These are phyloP conservation scores for Scylla paramamosain DNA, from an alignment of 1,140 invertebrate species.

Conservation along the genomic window DNA sequence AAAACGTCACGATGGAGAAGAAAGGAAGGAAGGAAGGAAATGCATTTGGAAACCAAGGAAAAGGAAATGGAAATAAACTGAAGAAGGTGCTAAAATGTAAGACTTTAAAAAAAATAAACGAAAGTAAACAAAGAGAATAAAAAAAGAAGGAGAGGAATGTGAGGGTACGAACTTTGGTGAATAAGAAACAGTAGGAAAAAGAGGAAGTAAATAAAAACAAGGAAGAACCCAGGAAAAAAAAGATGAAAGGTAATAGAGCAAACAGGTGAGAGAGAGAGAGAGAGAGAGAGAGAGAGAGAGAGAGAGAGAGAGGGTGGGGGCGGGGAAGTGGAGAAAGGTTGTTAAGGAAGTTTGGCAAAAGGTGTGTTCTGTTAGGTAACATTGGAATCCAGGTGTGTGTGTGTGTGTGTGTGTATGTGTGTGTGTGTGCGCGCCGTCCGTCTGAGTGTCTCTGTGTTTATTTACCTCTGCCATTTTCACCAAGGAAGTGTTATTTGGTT, in stretches of 20 bases:
- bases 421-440: no score
- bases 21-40: background rate
- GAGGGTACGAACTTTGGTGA: no score
- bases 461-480: no score
- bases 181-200: no score
- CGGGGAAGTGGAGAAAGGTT: background rate
- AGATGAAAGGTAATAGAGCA: background rate
- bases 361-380: background rate
- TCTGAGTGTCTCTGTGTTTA: no score
- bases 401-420: background rate
- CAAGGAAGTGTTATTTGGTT: no score
- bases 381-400: background rate
- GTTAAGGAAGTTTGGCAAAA: background rate
- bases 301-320: conserved; percentile 27
- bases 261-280: background rate
- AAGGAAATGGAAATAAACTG: background rate
- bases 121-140: background rate
- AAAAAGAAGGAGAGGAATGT: background rate
- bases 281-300: conserved; percentile 39
- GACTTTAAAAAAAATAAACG: background rate
- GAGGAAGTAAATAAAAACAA: no score
- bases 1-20: background rate
- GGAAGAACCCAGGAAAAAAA: no score
- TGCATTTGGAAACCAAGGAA: background rate
- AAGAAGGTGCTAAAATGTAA: no score